Percentiles rank a stretch among this genome's conserved stretches.
phyloP scores from a whole-genome alignment of 2,888 invertebrate genomes.

The Callinectes sapidus region DNA sequence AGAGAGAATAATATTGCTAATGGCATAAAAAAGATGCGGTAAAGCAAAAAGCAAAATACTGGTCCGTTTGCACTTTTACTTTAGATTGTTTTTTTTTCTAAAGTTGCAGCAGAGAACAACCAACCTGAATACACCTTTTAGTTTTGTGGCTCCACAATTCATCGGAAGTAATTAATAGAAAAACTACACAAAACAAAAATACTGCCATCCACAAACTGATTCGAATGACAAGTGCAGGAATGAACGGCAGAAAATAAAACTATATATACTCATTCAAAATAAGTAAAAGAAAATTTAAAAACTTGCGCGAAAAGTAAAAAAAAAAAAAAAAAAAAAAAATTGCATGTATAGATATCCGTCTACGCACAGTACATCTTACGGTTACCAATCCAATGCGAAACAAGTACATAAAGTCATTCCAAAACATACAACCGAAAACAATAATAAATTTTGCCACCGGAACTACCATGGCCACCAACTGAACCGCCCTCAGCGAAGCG shows the following conservation, averaged over 20 bases:
- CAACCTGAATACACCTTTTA: not conserved
- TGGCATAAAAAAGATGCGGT: not conserved
- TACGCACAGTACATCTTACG: slow-evolving; percentile 9
- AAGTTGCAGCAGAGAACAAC: not conserved
- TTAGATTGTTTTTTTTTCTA: not conserved
- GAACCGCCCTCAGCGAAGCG: not conserved
- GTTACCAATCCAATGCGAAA: not conserved
- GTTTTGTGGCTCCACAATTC: not conserved
- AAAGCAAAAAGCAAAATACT: not conserved
- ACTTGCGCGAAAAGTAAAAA: no score
- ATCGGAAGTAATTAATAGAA: not conserved
- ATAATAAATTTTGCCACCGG: not conserved
- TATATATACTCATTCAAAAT: not conserved
- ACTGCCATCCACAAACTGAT: not conserved
- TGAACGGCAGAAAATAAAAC: not conserved
- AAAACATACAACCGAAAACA: slow-evolving; percentile 6
- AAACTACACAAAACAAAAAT: not conserved
- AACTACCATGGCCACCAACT: slow-evolving; percentile 22
- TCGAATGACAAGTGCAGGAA: not conserved
- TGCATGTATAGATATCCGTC: not conserved
- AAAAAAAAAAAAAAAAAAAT: not conserved
- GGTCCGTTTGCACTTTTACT: not conserved
- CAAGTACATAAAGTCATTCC: not conserved
- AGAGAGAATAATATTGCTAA: not conserved
- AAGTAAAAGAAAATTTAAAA: not conserved